Evolutionary conservation across 2,797 vertebrate genomes (phyloP).

Genomic region (Artibeus jamaicensis): DNA sequence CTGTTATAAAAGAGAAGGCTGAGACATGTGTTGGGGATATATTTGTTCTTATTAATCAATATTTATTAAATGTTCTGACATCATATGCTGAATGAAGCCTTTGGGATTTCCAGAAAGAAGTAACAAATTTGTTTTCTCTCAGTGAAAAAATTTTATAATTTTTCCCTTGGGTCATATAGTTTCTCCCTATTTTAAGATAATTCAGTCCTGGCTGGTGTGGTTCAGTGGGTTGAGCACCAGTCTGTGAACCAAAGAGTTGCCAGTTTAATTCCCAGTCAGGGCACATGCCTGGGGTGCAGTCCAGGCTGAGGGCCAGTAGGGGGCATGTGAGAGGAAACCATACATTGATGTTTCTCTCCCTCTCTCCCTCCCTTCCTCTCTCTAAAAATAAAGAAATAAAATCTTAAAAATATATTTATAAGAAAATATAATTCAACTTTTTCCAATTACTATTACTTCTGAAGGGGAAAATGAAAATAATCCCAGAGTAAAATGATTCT

Average conservation of each 20-base stretch:
- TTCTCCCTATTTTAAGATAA: neutral
- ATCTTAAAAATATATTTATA: no score
- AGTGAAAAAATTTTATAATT: conserved; percentile 33
- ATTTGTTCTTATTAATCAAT: conserved; percentile 39
- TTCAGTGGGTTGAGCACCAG: no score
- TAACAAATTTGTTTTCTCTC: conserved; percentile 42
- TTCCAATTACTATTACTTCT: conserved; percentile 28
- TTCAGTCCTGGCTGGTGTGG: no score
- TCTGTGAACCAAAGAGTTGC: no score
- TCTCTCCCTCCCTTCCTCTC: no score
- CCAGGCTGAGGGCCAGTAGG: no score
- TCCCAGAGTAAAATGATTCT: conserved; percentile 29
- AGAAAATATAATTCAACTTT: conserved; percentile 50
- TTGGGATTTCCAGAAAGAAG: conserved; percentile 26
- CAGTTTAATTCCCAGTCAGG: no score
- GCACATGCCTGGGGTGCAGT: no score
- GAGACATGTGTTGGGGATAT: neutral
- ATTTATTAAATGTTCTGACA: neutral
- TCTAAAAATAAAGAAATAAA: no score
- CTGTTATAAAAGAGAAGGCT: neutral
- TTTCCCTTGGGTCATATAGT: conserved; percentile 11
- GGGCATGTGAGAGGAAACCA: no score
- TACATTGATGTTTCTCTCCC: no score
- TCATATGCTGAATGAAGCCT: neutral
- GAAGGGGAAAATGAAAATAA: conserved; percentile 46